Percentiles rank a stretch among this genome's conserved stretches.
These are phyloP conservation scores for Diadegma fenestrale DNA, from an alignment of 2,888 invertebrate genomes.

Conservation along the genomic window DNA sequence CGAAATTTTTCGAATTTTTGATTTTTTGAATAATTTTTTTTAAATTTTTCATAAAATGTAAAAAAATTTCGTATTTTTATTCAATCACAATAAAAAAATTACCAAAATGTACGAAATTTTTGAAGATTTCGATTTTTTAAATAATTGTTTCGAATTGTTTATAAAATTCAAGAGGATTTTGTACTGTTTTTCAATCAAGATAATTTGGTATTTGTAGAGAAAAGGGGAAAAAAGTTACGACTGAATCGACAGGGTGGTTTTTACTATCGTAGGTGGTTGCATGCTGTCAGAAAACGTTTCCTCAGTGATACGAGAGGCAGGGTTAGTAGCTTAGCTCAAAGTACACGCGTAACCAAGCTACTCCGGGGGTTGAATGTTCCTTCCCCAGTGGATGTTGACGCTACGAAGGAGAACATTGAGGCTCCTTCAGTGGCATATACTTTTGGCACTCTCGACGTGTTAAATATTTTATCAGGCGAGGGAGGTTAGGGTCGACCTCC, in stretches of 20 bases:
- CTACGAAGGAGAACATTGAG: slow-evolving; percentile 28
- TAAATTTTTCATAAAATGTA: not conserved
- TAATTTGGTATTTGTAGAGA: not conserved
- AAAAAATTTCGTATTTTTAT: not conserved
- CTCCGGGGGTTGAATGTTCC: slow-evolving; percentile 32
- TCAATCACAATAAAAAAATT: not conserved
- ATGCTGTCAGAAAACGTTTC: not conserved
- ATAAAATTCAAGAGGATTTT: not conserved
- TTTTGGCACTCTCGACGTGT: slow-evolving; percentile 56
- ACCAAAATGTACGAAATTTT: not conserved
- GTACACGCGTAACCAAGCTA: slow-evolving; percentile 10
- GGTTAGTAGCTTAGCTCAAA: slow-evolving; percentile 12
- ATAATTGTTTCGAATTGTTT: not conserved
- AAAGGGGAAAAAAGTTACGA: not conserved
- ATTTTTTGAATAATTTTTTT: not conserved
- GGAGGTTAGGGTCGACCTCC: slow-evolving; percentile 37
- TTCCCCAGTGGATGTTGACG: slow-evolving; percentile 20
- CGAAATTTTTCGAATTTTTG: not conserved
- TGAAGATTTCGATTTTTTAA: not conserved
- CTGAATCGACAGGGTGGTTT: not conserved
- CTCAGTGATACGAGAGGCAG: slow-evolving; percentile 14
- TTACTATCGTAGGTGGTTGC: not conserved
- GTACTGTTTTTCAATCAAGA: not conserved
- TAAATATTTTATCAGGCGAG: slow-evolving; percentile 67
- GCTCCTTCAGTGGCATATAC: slow-evolving; percentile 38